Conservation (phyloP, 2,113 vertebrate species). For the Solenodon paradoxus region DNA sequence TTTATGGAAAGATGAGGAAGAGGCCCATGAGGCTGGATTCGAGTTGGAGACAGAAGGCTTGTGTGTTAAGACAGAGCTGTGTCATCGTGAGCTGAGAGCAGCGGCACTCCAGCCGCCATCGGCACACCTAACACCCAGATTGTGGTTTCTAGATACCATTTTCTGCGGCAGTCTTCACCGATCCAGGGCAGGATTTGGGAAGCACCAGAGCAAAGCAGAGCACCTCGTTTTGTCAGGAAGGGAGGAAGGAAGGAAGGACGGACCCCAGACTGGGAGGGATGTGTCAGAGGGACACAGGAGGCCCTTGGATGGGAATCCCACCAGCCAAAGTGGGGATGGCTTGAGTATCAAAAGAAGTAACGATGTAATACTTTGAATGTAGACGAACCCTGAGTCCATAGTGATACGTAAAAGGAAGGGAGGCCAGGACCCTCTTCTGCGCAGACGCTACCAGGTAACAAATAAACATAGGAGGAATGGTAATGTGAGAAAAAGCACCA, state of each 20-base stretch:
- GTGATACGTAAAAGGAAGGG: neutral
- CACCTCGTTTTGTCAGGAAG: neutral
- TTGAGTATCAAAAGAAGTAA: neutral
- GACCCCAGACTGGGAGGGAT: too few species aligned
- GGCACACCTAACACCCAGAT: neutral
- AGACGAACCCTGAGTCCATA: neutral
- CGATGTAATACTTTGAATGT: neutral
- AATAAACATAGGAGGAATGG: neutral
- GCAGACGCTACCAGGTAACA: neutral
- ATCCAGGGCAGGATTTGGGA: neutral
- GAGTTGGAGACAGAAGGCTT: neutral
- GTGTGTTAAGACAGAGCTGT: neutral
- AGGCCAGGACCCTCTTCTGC: neutral
- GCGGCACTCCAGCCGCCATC: accelerated
- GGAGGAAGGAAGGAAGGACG: neutral
- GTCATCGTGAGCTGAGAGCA: too few species aligned
- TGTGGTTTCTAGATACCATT: neutral
- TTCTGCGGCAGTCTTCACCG: neutral
- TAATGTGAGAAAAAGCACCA: neutral
- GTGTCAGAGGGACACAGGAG: neutral
- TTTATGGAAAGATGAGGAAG: neutral
- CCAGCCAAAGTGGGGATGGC: neutral
- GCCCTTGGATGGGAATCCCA: neutral
- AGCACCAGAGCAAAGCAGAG: neutral
- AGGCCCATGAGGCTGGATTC: neutral